Evolutionary conservation across 2,888 invertebrate species (phyloP), one percentile per base, ranked within the genome.

Genomic region (Agelastica alni): DNA sequence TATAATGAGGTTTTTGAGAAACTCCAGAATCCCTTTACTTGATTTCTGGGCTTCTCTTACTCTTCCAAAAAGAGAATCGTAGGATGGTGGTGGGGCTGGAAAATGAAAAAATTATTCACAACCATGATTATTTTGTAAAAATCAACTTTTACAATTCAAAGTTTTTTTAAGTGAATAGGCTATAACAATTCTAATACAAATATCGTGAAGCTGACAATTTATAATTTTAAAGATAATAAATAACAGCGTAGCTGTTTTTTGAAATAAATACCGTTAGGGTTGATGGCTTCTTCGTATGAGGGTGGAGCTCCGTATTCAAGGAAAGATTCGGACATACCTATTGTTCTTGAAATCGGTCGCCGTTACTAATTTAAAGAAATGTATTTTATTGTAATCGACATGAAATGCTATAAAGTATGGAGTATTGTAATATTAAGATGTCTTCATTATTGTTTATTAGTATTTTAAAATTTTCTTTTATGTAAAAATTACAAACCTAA

Each of bases 41-140:
- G 80, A 75, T 68, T 81, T 81, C 62, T 81, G 81, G 0, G 83
- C 85, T 68, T 85, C 83, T 63, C 82, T 76, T 47, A 86, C 82
- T 62, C 83, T 76, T 10, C 86, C 86, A 73, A 83, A 86, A 14
- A 86, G 70, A 0, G 86, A 85, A 66, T 86, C 85, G 65, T 86
- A 86, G 0, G 85, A 82, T 4, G 86, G 86, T 2, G 86, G 86
- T 30, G 85, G 85, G 59, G 81, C 83, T 83, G 67, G 17, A 72
- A 73, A 31, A 32, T 13, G 14, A 41, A 28, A 3, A 26, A 48
- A 20, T n/a, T n/a, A n/a, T n/a, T n/a, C n/a, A n/a, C n/a, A n/a
- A n/a, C n/a, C n/a, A n/a, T n/a, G n/a, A n/a, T n/a, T n/a, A n/a
- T n/a, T n/a, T n/a, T n/a, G n/a, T n/a, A n/a, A n/a, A n/a, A n/a